Conservation (phyloP, 2,113 vertebrate genomes). For the Otolemur garnettii region DNA sequence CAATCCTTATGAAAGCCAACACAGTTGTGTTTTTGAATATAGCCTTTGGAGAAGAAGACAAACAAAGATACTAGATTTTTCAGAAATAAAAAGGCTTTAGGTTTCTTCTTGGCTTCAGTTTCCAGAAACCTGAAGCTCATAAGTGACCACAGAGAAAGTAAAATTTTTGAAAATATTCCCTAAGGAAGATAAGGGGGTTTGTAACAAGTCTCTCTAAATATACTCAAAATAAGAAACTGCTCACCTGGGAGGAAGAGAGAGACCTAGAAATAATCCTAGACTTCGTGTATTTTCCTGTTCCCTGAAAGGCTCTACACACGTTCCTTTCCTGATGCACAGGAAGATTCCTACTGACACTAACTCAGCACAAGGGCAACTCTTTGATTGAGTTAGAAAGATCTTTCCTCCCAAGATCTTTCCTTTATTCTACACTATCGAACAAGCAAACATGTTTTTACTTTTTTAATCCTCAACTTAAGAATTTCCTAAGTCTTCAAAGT, state of each 20-base stretch:
- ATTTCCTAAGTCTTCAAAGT: not conserved
- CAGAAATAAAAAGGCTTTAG: not conserved
- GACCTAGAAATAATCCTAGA: not conserved
- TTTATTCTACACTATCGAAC: not conserved
- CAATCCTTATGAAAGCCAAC: constrained; percentile 17
- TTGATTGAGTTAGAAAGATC: not conserved
- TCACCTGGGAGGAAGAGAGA: not conserved
- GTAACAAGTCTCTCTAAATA: accelerated
- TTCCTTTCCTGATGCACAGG: not conserved
- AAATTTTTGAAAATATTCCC: not conserved
- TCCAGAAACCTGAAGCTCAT: constrained; percentile 5
- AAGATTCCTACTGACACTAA: not conserved
- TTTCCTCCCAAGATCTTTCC: not conserved
- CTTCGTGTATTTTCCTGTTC: not conserved
- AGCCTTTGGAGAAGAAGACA: not conserved
- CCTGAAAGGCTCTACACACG: not conserved
- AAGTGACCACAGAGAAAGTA: not conserved
- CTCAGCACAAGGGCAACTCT: not conserved
- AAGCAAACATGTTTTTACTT: not conserved
- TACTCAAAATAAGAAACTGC: not conserved
- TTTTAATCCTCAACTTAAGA: not conserved
- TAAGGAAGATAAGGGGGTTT: not conserved
- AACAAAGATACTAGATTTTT: not conserved
- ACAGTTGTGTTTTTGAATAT: not conserved
- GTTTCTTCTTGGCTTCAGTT: constrained; percentile 9